Conservation (phyloP, 2,113 vertebrate genomes). For the Rhinichthys klamathensis region DNA sequence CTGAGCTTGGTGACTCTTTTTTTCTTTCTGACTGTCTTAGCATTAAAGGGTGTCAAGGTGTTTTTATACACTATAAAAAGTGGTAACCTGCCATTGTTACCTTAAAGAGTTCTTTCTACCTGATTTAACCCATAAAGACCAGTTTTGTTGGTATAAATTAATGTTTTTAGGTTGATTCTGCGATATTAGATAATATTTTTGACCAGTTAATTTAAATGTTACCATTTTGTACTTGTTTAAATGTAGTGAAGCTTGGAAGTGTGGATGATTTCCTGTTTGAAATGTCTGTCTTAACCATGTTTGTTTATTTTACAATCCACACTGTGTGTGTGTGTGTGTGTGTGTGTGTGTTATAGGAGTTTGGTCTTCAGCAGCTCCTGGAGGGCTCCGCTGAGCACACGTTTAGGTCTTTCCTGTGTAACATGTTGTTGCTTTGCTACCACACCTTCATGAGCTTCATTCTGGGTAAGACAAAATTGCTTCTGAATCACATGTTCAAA, state of each 20-base stretch:
- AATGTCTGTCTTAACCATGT: background rate
- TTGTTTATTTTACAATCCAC: background rate
- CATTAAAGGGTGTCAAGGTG: background rate
- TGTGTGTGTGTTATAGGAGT: slow-evolving; percentile 79
- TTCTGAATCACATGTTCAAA: background rate
- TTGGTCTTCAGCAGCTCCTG: slow-evolving; percentile 91
- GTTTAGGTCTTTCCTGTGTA: slow-evolving; percentile 93
- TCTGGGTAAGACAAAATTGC: slow-evolving; percentile 80
- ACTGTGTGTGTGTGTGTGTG: slow-evolving; percentile 23
- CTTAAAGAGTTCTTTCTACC: too few relatives aligned
- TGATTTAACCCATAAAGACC: too few relatives aligned
- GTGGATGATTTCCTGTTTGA: slow-evolving; percentile 17
- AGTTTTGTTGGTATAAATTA: too few relatives aligned
- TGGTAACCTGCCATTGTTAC: too few relatives aligned
- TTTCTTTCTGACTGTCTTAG: background rate
- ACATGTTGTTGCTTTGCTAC: slow-evolving; percentile 96
- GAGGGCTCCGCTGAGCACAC: slow-evolving; percentile 87
- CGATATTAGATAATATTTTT: too few relatives aligned
- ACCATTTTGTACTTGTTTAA: background rate
- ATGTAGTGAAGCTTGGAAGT: background rate
- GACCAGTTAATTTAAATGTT: too few relatives aligned
- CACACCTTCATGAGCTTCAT: slow-evolving; percentile 99
- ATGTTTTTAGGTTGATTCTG: too few relatives aligned
- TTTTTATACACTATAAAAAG: too few relatives aligned
- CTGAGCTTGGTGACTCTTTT: background rate